phyloP scores from a whole-genome alignment of 37 sponge, comb jelly and placozoan species.

The Petrosia ficiformis region DNA sequence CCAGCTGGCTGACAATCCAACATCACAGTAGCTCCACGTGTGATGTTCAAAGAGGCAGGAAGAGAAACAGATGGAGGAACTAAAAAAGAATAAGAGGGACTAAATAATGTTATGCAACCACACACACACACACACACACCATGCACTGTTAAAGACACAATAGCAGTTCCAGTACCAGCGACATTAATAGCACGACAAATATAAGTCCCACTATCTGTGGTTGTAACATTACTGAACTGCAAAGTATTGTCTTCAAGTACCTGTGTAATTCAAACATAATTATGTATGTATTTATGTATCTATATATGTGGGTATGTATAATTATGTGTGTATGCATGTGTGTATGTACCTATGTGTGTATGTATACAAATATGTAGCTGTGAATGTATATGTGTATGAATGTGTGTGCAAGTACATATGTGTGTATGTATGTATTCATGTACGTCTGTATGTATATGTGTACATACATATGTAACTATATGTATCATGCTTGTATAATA shows the following conservation, averaged over 20 bases:
- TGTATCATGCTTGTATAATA: too few species aligned
- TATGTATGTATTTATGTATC: not conserved
- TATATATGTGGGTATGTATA: too few species aligned
- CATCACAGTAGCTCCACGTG: constrained; percentile 9
- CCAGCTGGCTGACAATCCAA: constrained; percentile 49
- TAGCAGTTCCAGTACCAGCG: constrained; percentile 1
- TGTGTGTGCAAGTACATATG: too few species aligned
- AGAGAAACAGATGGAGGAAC: constrained; percentile 45
- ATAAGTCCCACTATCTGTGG: constrained; percentile 34
- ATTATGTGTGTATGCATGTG: too few species aligned
- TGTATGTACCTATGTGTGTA: too few species aligned
- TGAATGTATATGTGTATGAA: too few species aligned
- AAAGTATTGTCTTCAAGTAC: constrained; percentile 21
- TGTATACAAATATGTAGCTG: too few species aligned
- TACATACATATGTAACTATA: too few species aligned
- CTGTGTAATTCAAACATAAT: not conserved
- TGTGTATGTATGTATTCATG: too few species aligned
- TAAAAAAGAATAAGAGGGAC: not conserved
- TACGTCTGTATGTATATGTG: too few species aligned
- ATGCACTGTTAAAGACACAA: constrained; percentile 29
- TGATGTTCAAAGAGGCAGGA: not conserved
- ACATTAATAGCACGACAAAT: constrained; percentile 32
- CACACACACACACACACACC: too few species aligned
- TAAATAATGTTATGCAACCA: not conserved
- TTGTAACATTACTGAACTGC: not conserved